Evolutionary conservation across 1,140 invertebrate species (phyloP).

Genomic region (Drosophila pallidifrons): DNA sequence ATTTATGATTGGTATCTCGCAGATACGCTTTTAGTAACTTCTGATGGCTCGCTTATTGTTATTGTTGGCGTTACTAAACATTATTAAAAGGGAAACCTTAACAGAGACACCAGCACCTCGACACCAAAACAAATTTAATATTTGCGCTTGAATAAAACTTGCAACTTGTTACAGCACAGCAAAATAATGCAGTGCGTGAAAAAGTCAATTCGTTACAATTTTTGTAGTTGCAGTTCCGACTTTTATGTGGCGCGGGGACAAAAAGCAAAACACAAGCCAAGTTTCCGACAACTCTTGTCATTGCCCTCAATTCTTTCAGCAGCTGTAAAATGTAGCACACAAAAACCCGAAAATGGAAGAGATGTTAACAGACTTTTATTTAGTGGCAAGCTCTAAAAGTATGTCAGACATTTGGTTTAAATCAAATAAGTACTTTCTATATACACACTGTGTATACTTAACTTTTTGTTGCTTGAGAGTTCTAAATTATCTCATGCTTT

Average conservation of each 20-base stretch:
- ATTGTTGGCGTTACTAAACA: slow-evolving; percentile 34
- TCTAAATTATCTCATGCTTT: not conserved
- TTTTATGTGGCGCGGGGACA: slow-evolving; percentile 11
- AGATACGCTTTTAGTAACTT: slow-evolving; percentile 26
- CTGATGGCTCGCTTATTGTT: slow-evolving; percentile 47
- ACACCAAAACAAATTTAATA: slow-evolving; percentile 11
- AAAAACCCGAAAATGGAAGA: slow-evolving; percentile 34
- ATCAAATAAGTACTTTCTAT: not conserved
- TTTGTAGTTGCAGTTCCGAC: slow-evolving; percentile 1
- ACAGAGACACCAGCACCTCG: not conserved
- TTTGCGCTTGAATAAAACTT: slow-evolving; percentile 23
- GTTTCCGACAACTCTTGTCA: slow-evolving; percentile 65
- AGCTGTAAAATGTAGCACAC: slow-evolving; percentile 17
- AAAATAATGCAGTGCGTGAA: slow-evolving; percentile 63
- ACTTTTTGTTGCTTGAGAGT: too few relatives aligned
- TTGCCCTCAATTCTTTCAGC: slow-evolving; percentile 45
- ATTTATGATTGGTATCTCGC: slow-evolving; percentile 31
- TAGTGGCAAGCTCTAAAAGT: slow-evolving; percentile 38
- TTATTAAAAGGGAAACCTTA: slow-evolving; percentile 31
- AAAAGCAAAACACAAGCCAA: slow-evolving; percentile 52
- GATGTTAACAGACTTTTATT: not conserved
- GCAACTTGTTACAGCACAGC: slow-evolving; percentile 11
- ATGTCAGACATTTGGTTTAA: slow-evolving; percentile 41
- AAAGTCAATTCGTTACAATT: slow-evolving; percentile 58
- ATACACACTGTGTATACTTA: slow-evolving; percentile 32